Evolutionary conservation across 35 echinoderm and acorn worm species (phyloP), one percentile per base, ranked within the genome.

Genomic region (Anneissia japonica): DNA sequence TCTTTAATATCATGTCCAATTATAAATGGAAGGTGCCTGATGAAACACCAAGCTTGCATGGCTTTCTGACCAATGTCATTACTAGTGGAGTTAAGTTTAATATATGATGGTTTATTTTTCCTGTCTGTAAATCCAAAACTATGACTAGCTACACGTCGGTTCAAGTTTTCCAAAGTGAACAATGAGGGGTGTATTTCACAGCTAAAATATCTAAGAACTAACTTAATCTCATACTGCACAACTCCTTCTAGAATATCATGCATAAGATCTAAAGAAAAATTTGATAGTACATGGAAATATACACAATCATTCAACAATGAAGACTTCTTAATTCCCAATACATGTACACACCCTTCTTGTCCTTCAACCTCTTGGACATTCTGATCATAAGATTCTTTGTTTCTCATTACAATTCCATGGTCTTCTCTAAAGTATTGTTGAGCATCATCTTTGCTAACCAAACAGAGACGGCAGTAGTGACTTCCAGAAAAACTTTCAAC

Each of bases 1-100:
- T 93, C 91, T 79, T 82, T 79, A 84, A 93, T 45, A 38, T 72
- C 37, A 37, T 89, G 86, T 29, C 78, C 85, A 77, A 93, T 39
- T 72, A 93, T 88, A 21, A 93, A 14, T 41, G 79, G 77, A 32
- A 93, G n/a, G 41, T 79, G 88, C 7, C 79, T 83, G 0, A 93
- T 84, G 30, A 81, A 38, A 33, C 78, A 88, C 86, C 86, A 88
- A 29, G 86, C 37, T 74, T 88, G 77, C 86, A 88, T 88, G 26
- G 77, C 86, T 32, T 81, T 72, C 33, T 88, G 86, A n/a, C 78
- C 86, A 34, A 88, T 80, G 38, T 30, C 43, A 82, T 88, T 88
- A 30, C 86, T 41, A 23, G 77, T 46, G 39, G 86, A 36, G 6
- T 80, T 56, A 35, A 82, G 77, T 34, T 88, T 88, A 32, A 88